Conservation (phyloP, 2,888 invertebrate species). For the Syritta pipiens region DNA sequence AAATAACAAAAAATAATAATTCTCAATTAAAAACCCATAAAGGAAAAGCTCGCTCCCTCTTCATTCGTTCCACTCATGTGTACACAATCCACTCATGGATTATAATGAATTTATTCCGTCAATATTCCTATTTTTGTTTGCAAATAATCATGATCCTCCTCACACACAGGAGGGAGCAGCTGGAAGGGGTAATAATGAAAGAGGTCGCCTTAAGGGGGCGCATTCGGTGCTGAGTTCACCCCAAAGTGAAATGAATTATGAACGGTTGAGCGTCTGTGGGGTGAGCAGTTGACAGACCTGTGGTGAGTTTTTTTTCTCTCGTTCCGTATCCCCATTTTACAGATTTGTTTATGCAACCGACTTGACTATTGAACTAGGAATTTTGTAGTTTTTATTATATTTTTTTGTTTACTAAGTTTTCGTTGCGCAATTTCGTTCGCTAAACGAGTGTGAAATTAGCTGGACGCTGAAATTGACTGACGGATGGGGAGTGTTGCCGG, state of each 20-base stretch:
- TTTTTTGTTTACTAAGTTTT: no score
- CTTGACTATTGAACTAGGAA: neutral
- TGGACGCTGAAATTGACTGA: neutral
- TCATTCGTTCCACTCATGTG: conserved; percentile 7
- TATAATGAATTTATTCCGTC: conserved; percentile 32
- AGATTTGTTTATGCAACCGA: neutral
- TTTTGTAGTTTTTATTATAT: neutral
- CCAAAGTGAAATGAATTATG: neutral
- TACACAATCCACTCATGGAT: conserved; percentile 6
- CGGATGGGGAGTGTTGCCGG: no score
- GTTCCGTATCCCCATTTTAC: neutral
- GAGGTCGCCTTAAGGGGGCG: neutral
- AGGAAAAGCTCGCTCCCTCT: no score
- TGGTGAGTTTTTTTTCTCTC: neutral
- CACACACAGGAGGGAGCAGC: neutral
- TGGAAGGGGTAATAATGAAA: neutral
- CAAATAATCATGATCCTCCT: conserved; percentile 12
- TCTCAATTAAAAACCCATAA: conserved; percentile 29
- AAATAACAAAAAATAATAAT: no score
- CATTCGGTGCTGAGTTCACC: no score
- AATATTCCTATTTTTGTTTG: conserved; percentile 19
- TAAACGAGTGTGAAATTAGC: neutral
- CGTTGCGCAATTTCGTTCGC: neutral
- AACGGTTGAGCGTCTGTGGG: neutral
- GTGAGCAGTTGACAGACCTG: neutral